Percentiles rank a stretch among this genome's conserved stretches.
Evolutionary conservation across 1,140 invertebrate genomes (phyloP).

Genomic region (Aphis gossypii): DNA sequence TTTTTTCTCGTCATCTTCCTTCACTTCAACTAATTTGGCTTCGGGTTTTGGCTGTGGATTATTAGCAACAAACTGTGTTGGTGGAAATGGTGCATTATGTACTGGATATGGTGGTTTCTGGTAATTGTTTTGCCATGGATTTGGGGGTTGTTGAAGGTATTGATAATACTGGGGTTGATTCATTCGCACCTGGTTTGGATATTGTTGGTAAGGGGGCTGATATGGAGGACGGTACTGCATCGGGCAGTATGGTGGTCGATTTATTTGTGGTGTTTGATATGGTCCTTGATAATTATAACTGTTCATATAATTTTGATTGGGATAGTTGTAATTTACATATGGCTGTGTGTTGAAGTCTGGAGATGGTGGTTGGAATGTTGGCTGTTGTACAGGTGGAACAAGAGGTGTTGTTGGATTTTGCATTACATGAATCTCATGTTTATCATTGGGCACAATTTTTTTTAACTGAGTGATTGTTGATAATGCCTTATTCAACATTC

Average conservation of each 20-base stretch:
- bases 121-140: conserved; percentile 31
- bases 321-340: conserved; percentile 40
- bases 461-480: conserved; percentile 55
- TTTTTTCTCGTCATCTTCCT: conserved; percentile 53
- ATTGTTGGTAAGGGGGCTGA: conserved; percentile 43
- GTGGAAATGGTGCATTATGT: conserved; percentile 44
- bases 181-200: conserved; percentile 35
- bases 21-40: conserved; percentile 51
- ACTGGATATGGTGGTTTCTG: conserved; percentile 47
- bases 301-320: conserved; percentile 48
- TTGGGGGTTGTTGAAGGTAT: conserved; percentile 42
- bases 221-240: conserved; percentile 48
- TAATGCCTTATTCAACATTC: conserved; percentile 43
- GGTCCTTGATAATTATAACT: conserved; percentile 37
- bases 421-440: neutral
- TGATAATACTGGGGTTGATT: conserved; percentile 50
- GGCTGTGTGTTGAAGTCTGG: conserved; percentile 18
- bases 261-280: conserved; percentile 36
- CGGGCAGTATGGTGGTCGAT: conserved; percentile 48
- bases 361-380: conserved; percentile 8
- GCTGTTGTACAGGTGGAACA: conserved; percentile 14
- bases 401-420: conserved; percentile 50
- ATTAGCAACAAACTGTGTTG: conserved; percentile 41
- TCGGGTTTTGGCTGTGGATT: conserved; percentile 44
- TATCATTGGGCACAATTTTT: conserved; percentile 44